Conservation (phyloP, 1,140 invertebrate species). For the Diorhabda sublineata region DNA sequence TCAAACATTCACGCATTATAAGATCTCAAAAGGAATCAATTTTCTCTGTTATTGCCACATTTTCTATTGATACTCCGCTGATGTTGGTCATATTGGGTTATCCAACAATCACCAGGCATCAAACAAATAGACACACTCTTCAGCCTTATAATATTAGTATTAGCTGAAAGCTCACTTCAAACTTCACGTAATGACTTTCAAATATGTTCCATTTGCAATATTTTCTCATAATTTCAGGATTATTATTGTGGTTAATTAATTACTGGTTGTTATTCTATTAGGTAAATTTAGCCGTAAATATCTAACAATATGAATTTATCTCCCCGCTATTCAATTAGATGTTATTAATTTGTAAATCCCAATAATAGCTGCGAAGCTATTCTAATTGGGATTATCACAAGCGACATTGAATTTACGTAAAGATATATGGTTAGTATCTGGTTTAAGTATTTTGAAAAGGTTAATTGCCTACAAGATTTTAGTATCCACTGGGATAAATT, state of each 20-base stretch:
- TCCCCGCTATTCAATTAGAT: constrained; percentile 8
- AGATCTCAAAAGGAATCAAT: no score
- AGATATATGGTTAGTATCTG: background rate
- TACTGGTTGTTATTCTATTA: background rate
- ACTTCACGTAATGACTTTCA: no score
- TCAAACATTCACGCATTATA: no score
- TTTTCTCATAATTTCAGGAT: no score
- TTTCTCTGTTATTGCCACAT: no score
- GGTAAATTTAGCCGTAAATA: background rate
- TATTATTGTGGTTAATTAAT: constrained; percentile 3
- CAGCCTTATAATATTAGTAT: no score
- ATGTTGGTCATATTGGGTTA: no score
- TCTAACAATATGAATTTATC: background rate
- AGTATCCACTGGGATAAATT: background rate
- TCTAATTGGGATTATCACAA: constrained; percentile 3
- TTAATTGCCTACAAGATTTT: background rate
- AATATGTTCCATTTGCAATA: no score
- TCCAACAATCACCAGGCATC: no score
- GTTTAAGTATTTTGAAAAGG: background rate
- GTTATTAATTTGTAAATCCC: constrained; percentile 8
- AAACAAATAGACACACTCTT: no score
- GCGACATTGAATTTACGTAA: constrained; percentile 2
- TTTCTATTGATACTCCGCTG: no score
- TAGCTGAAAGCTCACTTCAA: no score
- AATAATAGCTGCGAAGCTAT: constrained; percentile 1